Evolutionary conservation across 1,140 invertebrate species (phyloP).

Genomic region (Drosophila sturtevanti): DNA sequence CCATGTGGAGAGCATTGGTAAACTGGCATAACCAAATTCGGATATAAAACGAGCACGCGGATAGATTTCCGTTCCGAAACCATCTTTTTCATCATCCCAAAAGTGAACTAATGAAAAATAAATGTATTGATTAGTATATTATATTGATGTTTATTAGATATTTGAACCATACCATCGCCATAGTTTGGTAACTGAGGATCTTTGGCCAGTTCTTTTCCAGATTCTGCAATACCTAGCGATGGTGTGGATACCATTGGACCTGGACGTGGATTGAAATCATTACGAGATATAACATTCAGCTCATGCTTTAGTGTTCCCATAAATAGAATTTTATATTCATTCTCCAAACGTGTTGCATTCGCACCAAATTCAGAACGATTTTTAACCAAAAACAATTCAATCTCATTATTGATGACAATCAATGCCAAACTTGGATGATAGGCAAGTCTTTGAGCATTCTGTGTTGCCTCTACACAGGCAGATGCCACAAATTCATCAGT

Average conservation of each 20-base stretch:
- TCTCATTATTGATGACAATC: slow-evolving; percentile 98
- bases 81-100: slow-evolving; percentile 92
- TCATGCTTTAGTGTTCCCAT: slow-evolving; percentile 89
- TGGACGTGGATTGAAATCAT: slow-evolving; percentile 63
- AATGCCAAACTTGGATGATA: slow-evolving; percentile 94
- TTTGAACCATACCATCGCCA: slow-evolving; percentile 89
- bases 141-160: background rate
- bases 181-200: slow-evolving; percentile 91
- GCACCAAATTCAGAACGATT: slow-evolving; percentile 90
- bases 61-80: slow-evolving; percentile 90
- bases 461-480: slow-evolving; percentile 90
- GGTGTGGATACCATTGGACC: slow-evolving; percentile 90
- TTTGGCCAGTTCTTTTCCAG: slow-evolving; percentile 87
- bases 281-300: slow-evolving; percentile 85
- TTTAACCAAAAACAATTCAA: slow-evolving; percentile 92
- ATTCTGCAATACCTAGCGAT: slow-evolving; percentile 92
- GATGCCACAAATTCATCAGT: slow-evolving; percentile 69
- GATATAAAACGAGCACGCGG: slow-evolving; percentile 93
- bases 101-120: slow-evolving; percentile 89
- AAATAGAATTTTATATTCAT: slow-evolving; percentile 94
- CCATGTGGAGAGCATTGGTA: slow-evolving; percentile 86
- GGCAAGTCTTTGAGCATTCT: slow-evolving; percentile 93
- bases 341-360: slow-evolving; percentile 86
- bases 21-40: slow-evolving; percentile 97
- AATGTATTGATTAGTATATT: background rate